Evolutionary conservation across 2,888 invertebrate species (phyloP), one percentile per base, ranked within the genome.

Genomic region (Catonia carolina): DNA sequence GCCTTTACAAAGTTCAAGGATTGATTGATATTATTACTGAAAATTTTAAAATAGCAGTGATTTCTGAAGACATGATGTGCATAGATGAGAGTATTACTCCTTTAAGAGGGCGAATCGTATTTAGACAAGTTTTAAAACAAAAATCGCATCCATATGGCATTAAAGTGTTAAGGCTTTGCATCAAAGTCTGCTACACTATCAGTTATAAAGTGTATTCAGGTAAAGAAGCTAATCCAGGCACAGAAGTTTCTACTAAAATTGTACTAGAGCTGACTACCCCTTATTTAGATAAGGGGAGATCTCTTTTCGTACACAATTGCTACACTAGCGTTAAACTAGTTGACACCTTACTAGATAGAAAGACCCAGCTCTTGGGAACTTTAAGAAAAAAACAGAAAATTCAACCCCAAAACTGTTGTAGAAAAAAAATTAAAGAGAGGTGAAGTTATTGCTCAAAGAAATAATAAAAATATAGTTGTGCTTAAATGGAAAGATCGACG

Each of bases 121-220:
- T 68, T 59, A 58, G 65, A 15, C 65, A 65, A 55, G 66, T 66
- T 56, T 63, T 64, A 55, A 66, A 66, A 45, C 61, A 63, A 48
- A 67, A 69, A 59, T 53, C 64, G 4, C 67, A 69, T 56, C 65
- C 62, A 53, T 67, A 66, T 60, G 67, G 66, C 14, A 69, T 70
- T 53, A 70, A 70, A 61, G 41, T 67, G 20, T 65, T 65, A 56
- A 71, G 64, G 59, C 48, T 67, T 23, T 65, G 66, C 53, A 59
- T 55, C 60, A 45, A 37, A 14, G 31, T 55, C 36, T 68, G 68
- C 5, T 69, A 69, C 62, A 69, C 68, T 12, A 65, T 52, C 47
- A 67, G 66, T 58, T 41, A 69, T 10, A 10, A 61, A 55, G 23
- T 68, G 23, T 70, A 69, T 62, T 62, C 60, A 41, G 65, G 67